Evolutionary conservation across 2,113 vertebrate genomes (phyloP), one percentile per base, ranked within the genome.

Genomic region (Electrona antarctica): DNA sequence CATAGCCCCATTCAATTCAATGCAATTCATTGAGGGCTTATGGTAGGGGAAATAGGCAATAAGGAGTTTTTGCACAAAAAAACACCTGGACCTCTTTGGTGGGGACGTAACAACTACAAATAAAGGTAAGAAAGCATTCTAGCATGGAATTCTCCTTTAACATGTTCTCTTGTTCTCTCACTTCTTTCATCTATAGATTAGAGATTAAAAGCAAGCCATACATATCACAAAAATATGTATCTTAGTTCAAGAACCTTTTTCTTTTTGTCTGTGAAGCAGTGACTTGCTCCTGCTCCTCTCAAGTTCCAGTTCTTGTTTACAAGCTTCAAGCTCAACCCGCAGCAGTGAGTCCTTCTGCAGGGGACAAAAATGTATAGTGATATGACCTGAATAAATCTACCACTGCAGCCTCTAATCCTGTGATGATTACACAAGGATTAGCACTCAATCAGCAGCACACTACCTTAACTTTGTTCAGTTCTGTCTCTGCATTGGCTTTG

Each of bases 281-380:
- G 47, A 41, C 33, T 63, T 76, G 41, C 66, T 83, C 46, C 81
- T 79, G 76, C 72, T 91, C 60, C 65, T 82, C 56, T 92, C 82
- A 12, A 91, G 72, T 48, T 91, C 88, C 74, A 81, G 71, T 73
- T 92, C 85, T 65, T 90, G 90, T 74, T 84, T 88, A 58, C 88
- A 89, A 2, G 87, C 80, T 0, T 88, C 87, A 41, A 90, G 77
- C 77, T 92, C 81, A 15, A 78, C 60, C 54, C 50, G 81, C 4
- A 87, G 73, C 51, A 85, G 54, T 1, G 79, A 70, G 11, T 88
- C 86, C 14, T 10, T 77, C 87, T 90, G 64, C 14, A 68, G 49
- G 21, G 28, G 28, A 51, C 15, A n/a, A 52, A 51, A 71, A 61
- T 6, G 29, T 9, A 9, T 4, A 29, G 0, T 33, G 67, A 69